These are phyloP conservation scores for Toxotes chatareus DNA, from an alignment of 2,113 vertebrate species.

Conservation along the genomic window DNA sequence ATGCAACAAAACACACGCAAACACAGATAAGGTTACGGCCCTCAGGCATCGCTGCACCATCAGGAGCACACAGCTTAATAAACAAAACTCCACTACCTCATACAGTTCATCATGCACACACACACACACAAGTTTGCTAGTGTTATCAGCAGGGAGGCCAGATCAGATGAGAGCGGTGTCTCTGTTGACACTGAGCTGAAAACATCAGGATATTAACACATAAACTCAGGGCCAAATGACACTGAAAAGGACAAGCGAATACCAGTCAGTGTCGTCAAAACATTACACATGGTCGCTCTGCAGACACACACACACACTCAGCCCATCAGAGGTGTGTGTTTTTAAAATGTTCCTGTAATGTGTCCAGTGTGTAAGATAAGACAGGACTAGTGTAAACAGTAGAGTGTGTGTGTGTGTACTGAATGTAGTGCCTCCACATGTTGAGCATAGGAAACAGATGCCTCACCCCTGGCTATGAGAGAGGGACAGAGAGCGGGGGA, in stretches of 20 bases:
- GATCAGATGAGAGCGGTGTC: conserved; percentile 54
- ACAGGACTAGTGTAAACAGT: conserved; percentile 58
- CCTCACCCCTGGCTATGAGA: conserved; percentile 54
- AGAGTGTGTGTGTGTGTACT: conserved; percentile 51
- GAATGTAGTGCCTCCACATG: conserved; percentile 53
- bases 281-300: conserved; percentile 32
- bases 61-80: not conserved
- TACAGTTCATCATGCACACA: too few relatives aligned
- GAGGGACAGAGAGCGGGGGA: conserved; percentile 12
- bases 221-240: conserved; percentile 51
- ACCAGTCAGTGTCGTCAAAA: conserved; percentile 63
- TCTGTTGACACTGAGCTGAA: conserved; percentile 56
- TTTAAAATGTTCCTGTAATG: conserved; percentile 56
- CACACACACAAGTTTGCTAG: not conserved
- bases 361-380: conserved; percentile 64
- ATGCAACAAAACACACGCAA: not conserved
- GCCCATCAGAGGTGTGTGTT: conserved; percentile 56
- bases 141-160: conserved; percentile 48
- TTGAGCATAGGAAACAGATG: conserved; percentile 77
- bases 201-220: conserved; percentile 60
- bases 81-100: not conserved
- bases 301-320: conserved; percentile 8
- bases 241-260: conserved; percentile 45
- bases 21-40: not conserved
- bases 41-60: not conserved